Conservation (phyloP, 2,113 vertebrate genomes). For the Myrmecobius fasciatus region DNA sequence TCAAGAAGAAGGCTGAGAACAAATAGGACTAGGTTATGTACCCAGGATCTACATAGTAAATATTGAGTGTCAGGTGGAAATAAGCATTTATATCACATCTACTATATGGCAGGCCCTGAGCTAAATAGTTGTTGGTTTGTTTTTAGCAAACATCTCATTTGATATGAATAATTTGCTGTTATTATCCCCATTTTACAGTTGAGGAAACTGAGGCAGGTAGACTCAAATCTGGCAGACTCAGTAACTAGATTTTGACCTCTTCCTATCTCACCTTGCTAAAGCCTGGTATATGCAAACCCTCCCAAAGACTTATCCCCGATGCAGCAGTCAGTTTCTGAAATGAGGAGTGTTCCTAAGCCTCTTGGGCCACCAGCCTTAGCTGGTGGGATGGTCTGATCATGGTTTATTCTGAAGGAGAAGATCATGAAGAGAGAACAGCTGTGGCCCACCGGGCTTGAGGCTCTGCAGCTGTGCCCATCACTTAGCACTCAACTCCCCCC, state of each 20-base stretch:
- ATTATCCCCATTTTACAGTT: not conserved
- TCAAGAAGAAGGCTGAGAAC: not conserved
- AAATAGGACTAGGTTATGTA: no score
- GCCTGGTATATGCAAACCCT: not conserved
- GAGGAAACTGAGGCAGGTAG: not conserved
- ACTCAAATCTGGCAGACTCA: not conserved
- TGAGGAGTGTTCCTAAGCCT: not conserved
- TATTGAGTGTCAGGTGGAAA: not conserved
- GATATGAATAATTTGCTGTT: not conserved
- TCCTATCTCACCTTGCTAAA: not conserved
- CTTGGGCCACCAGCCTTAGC: not conserved
- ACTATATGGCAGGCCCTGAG: not conserved
- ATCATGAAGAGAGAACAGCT: not conserved
- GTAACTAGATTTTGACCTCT: not conserved
- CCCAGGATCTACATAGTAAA: not conserved
- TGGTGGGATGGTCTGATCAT: not conserved
- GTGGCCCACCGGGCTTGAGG: not conserved
- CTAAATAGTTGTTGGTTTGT: not conserved
- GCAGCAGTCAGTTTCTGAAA: not conserved
- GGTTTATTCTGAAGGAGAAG: not conserved
- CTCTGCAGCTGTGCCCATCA: not conserved
- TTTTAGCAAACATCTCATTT: not conserved
- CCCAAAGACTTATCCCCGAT: not conserved
- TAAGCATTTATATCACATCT: not conserved
- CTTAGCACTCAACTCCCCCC: not conserved